A percentile compares a stretch with the other conserved stretches of the same genome.
Conservation (phyloP, 2,113 vertebrate genomes). For the Psittacus erithacus region DNA sequence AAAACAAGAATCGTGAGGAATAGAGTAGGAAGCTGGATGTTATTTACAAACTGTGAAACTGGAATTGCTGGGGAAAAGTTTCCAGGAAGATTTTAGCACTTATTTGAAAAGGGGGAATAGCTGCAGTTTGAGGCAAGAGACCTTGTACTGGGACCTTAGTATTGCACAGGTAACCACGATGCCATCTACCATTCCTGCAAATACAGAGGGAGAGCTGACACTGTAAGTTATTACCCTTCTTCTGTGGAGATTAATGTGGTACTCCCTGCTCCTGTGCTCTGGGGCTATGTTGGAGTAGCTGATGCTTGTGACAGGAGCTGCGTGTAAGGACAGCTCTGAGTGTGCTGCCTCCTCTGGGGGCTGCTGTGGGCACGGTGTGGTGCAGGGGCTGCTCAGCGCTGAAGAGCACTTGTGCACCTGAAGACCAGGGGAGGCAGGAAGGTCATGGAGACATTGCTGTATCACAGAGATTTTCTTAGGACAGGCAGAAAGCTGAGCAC, state of each 20-base stretch:
- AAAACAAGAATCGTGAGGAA: neutral
- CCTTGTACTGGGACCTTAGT: neutral
- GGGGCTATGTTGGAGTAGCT: neutral
- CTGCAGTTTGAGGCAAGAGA: neutral
- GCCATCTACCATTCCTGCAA: neutral
- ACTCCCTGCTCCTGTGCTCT: neutral
- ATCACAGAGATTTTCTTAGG: neutral
- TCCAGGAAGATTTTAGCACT: neutral
- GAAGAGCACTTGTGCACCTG: neutral
- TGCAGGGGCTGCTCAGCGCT: neutral
- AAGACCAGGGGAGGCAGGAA: neutral
- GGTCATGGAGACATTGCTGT: neutral
- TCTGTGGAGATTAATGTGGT: neutral
- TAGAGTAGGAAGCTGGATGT: neutral
- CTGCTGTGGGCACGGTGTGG: neutral
- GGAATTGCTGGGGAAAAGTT: neutral
- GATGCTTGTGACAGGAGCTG: neutral
- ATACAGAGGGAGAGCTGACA: neutral
- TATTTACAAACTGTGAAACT: neutral
- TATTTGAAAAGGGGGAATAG: neutral
- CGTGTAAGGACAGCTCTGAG: neutral
- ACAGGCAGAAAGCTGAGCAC: neutral
- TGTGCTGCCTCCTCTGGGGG: neutral
- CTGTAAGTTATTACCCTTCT: neutral
- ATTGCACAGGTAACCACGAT: neutral